Conservation (phyloP, 2,888 invertebrate species). For the Drosophila vallismaia region DNA sequence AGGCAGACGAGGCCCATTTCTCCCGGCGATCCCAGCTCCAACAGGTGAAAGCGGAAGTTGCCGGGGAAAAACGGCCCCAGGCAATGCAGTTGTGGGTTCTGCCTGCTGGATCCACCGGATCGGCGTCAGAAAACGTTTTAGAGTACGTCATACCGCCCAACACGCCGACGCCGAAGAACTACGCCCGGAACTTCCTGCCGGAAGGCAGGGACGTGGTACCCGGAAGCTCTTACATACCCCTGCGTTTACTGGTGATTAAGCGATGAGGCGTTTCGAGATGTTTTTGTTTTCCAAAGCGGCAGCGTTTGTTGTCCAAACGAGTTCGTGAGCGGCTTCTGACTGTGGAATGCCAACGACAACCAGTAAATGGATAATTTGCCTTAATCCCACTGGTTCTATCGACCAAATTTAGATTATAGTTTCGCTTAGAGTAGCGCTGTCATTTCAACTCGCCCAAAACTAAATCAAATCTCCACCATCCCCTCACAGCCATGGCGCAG, state of each 20-base stretch:
- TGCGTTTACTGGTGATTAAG: slow-evolving; percentile 54
- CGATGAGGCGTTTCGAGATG: slow-evolving; percentile 35
- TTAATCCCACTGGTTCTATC: slow-evolving; percentile 67
- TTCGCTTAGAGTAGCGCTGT: slow-evolving; percentile 48
- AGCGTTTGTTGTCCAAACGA: slow-evolving; percentile 68
- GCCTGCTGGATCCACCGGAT: slow-evolving; percentile 14
- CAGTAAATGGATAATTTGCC: slow-evolving; percentile 69
- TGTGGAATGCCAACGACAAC: slow-evolving; percentile 64
- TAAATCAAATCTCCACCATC: slow-evolving; percentile 56
- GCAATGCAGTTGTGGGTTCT: slow-evolving; percentile 26
- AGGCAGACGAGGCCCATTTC: slow-evolving; percentile 43
- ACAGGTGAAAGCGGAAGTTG: slow-evolving; percentile 51
- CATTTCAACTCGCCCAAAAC: slow-evolving; percentile 41
- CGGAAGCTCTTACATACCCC: slow-evolving; percentile 80
- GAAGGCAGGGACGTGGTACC: slow-evolving; percentile 79
- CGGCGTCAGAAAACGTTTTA: slow-evolving; percentile 32
- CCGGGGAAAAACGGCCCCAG: slow-evolving; percentile 48
- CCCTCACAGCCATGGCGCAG: slow-evolving; percentile 31
- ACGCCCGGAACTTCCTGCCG: slow-evolving; percentile 77
- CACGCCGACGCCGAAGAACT: slow-evolving; percentile 75
- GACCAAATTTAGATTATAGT: slow-evolving; percentile 55
- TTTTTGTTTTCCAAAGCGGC: slow-evolving; percentile 50
- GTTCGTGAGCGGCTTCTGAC: slow-evolving; percentile 44
- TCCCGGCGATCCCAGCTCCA: slow-evolving; percentile 24
- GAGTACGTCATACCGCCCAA: slow-evolving; percentile 61